A percentile compares a stretch with the other conserved stretches of the same genome.
phyloP scores from a whole-genome alignment of 2,113 vertebrate genomes.

The Pseudopodoces humilis region DNA sequence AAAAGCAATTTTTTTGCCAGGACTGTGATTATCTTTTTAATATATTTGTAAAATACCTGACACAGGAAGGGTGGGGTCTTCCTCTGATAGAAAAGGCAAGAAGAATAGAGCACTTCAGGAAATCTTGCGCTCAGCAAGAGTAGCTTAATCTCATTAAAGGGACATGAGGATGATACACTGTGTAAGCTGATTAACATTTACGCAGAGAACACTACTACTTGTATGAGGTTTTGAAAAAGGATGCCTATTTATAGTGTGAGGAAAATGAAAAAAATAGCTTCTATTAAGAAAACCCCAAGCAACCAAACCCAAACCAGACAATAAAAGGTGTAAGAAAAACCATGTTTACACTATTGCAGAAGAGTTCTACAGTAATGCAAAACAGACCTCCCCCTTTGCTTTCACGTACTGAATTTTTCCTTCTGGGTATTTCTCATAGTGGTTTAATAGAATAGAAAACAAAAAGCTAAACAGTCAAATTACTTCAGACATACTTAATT shows the following conservation, averaged over 20 bases:
- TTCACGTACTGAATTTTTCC: background rate
- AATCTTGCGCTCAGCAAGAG: background rate
- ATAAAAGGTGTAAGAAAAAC: background rate
- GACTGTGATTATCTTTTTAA: background rate
- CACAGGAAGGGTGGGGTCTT: conserved; percentile 17
- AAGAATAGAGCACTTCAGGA: conserved; percentile 16
- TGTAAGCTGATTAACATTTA: conserved; percentile 47
- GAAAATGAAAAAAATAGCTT: background rate
- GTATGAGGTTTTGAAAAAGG: background rate
- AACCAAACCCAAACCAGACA: background rate
- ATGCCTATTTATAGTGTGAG: background rate
- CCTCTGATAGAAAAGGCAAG: background rate
- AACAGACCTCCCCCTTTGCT: background rate
- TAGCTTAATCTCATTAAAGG: conserved; percentile 52
- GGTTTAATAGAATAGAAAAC: conserved; percentile 3
- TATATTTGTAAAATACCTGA: background rate
- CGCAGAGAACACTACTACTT: background rate
- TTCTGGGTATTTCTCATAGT: background rate
- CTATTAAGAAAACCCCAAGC: background rate
- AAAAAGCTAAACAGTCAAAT: conserved; percentile 45
- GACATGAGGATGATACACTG: conserved; percentile 16
- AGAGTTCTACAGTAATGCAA: background rate
- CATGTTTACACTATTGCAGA: background rate
- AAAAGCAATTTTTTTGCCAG: background rate
- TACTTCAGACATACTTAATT: conserved; percentile 45